Evolutionary conservation across 2,113 vertebrate genomes (phyloP).

Genomic region (Calidris pugnax): DNA sequence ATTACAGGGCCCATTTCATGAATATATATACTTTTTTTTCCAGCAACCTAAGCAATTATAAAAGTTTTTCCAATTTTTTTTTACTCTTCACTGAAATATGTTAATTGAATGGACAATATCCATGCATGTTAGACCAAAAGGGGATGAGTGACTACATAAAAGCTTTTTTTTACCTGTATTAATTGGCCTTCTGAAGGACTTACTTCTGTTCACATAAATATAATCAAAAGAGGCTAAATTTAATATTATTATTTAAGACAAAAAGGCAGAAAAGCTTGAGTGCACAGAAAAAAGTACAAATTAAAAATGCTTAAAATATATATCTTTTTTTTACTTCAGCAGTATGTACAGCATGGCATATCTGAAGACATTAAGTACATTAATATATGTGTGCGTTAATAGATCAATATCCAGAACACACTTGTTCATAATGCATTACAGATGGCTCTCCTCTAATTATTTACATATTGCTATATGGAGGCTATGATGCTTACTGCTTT

Average conservation of each 20-base stretch:
- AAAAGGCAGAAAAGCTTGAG: background rate
- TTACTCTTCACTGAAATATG: background rate
- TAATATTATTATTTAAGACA: background rate
- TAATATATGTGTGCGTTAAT: background rate
- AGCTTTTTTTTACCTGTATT: background rate
- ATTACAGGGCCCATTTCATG: background rate
- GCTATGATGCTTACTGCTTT: slow-evolving; percentile 9
- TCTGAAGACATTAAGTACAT: background rate
- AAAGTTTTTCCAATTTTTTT: background rate
- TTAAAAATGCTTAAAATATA: background rate
- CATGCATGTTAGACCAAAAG: background rate
- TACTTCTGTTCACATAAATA: background rate
- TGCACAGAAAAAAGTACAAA: background rate
- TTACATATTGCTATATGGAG: slow-evolving; percentile 25
- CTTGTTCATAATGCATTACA: background rate
- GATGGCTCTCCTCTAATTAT: slow-evolving; percentile 44
- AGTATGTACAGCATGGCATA: background rate
- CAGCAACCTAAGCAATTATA: slow-evolving; percentile 29
- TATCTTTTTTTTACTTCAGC: background rate
- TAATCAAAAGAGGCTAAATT: background rate
- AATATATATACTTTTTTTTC: slow-evolving; percentile 4
- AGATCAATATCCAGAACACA: slow-evolving; percentile 13
- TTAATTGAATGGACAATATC: background rate
- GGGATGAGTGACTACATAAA: background rate
- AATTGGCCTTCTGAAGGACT: background rate